Percentiles rank a stretch among this genome's conserved stretches.
phyloP scores from a whole-genome alignment of 2,888 invertebrate species.

The Lymantria monacha region DNA sequence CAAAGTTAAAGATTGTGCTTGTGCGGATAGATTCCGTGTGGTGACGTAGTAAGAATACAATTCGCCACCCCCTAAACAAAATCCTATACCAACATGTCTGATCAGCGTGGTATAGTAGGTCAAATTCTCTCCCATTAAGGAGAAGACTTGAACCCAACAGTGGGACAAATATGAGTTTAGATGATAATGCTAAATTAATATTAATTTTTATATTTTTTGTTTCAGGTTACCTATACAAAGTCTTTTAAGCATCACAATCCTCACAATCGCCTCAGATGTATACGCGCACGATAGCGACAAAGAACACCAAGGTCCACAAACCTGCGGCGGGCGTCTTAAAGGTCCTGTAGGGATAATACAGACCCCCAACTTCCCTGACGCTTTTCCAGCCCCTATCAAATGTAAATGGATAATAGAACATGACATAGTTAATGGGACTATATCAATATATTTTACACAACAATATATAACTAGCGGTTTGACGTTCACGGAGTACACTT shows the following conservation, averaged over 20 bases:
- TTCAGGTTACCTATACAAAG: slow-evolving; percentile 61
- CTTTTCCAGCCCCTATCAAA: slow-evolving; percentile 90
- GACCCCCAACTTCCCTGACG: slow-evolving; percentile 92
- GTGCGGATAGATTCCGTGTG: too few species aligned
- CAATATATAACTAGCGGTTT: slow-evolving; percentile 91
- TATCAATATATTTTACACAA: slow-evolving; percentile 94
- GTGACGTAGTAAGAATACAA: too few species aligned
- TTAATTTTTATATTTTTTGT: slow-evolving; percentile 29
- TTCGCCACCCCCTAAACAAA: too few species aligned
- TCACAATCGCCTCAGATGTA: slow-evolving; percentile 52
- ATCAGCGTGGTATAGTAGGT: too few species aligned
- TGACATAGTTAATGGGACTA: slow-evolving; percentile 88
- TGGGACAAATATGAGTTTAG: too few species aligned
- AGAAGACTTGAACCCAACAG: too few species aligned
- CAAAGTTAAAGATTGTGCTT: too few species aligned
- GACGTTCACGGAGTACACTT: slow-evolving; percentile 88
- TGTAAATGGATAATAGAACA: slow-evolving; percentile 94
- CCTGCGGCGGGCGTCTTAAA: slow-evolving; percentile 86
- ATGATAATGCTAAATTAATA: too few species aligned
- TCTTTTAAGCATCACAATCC: slow-evolving; percentile 57
- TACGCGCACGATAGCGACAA: slow-evolving; percentile 50
- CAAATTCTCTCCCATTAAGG: too few species aligned
- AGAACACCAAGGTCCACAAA: slow-evolving; percentile 66
- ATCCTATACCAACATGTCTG: too few species aligned
- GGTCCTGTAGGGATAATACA: slow-evolving; percentile 87